Evolutionary conservation across 2,797 vertebrate species (phyloP), one percentile per base, ranked within the genome.

Genomic region (Sphaeramia orbicularis): DNA sequence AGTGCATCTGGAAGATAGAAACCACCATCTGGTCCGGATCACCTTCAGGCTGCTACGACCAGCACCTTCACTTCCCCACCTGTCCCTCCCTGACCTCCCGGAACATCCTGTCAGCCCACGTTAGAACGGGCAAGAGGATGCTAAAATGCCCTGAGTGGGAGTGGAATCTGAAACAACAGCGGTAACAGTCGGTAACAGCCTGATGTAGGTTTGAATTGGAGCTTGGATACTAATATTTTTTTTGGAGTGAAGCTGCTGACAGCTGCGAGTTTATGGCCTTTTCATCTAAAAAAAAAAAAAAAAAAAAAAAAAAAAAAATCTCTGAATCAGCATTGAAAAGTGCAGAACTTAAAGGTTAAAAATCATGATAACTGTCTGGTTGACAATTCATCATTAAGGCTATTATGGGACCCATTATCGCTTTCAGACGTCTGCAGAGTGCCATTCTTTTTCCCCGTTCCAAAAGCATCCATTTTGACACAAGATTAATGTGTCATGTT

Each of bases 11-110:
- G 57, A 87, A 49, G 71, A 65, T 67, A 80, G 73, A 68, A 43
- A 59, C 10, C 7, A 61, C 81, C 83, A 89, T 90, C 81, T 90
- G 86, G 61, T 65, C 68, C 73, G 53, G 81, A 86, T 89, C 89
- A 86, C 84, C 84, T 88, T 87, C 80, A 81, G 74, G 57, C 74
- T 61, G 76, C 74, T 76, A 15, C 72, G 51, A 72, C 45, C 73
- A 45, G 55, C 50, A n/a, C 40, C 30, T 52, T 37, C 32, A 55
- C 45, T 18, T 7, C n/a, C 51, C 51, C 69, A 55, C 61, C 69
- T 61, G 53, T 67, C 58, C 74, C 63, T 37, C 13, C 63, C 47
- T 62, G 74, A 87, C 69, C 76, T n/a, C 38, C 15, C 1, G 66
- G 27, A 74, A 44, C 37, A 44, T 12, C 18, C 9, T 54, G 66